Conservation (phyloP, 2,113 vertebrate genomes). For the Istiophorus platypterus region DNA sequence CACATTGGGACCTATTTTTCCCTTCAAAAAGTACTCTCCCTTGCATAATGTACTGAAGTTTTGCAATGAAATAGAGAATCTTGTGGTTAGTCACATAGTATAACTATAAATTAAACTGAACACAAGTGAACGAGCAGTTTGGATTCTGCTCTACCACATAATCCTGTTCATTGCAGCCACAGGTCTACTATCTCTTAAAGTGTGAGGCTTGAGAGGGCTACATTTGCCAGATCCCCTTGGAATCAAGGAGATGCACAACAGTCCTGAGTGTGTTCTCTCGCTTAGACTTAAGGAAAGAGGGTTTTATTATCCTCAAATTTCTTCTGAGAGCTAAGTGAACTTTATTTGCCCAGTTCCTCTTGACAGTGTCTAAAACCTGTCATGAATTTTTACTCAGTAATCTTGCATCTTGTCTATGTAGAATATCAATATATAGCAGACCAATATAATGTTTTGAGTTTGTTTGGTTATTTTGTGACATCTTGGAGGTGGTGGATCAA, state of each 20-base stretch:
- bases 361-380: not conserved
- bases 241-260: not conserved
- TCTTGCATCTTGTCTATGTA: no score
- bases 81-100: not conserved
- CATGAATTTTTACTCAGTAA: no score
- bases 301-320: not conserved
- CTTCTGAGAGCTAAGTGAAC: not conserved
- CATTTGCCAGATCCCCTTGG: not conserved
- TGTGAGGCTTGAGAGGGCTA: not conserved
- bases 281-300: not conserved
- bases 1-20: not conserved
- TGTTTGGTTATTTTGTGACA: no score
- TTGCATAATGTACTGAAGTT: not conserved
- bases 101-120: slow-evolving; percentile 9
- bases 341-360: not conserved
- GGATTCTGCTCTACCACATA: not conserved
- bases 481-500: not conserved
- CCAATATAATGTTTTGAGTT: no score
- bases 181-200: not conserved
- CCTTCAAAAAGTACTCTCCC: not conserved
- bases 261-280: not conserved
- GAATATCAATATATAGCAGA: no score
- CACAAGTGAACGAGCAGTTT: not conserved
- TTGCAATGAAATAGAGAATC: slow-evolving; percentile 2
- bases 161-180: not conserved